Conservation (phyloP, 1,140 invertebrate genomes). For the Brachionus asplanchnoidis region DNA sequence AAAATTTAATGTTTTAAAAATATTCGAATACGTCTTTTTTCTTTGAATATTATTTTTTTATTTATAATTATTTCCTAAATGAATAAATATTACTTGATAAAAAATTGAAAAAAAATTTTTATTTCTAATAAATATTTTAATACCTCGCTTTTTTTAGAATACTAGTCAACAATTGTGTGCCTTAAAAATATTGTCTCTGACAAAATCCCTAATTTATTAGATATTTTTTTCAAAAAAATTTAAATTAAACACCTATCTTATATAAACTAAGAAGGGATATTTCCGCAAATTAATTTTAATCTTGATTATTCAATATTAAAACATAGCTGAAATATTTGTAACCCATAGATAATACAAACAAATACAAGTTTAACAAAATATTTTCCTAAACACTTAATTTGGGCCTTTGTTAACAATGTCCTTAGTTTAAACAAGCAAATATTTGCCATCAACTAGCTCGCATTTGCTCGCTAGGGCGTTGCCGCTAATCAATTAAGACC, state of each 20-base stretch:
- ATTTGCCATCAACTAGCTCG: neutral
- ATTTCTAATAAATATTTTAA: no score
- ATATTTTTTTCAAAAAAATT: no score
- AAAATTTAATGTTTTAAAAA: no score
- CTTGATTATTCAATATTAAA: neutral
- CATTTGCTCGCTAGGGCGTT: neutral
- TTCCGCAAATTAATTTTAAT: neutral
- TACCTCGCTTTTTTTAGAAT: no score
- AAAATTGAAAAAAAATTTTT: no score
- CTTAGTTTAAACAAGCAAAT: neutral
- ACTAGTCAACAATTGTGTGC: no score
- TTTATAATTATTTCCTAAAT: no score
- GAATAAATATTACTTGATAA: no score
- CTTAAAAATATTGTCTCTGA: no score
- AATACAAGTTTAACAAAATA: neutral
- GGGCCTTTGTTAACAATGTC: neutral
- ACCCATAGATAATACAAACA: neutral
- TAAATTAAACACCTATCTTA: neutral
- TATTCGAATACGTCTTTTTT: no score
- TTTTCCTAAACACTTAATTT: conserved; percentile 17
- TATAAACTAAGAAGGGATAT: neutral
- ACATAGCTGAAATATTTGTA: neutral
- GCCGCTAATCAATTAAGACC: neutral
- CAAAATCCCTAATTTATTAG: no score
- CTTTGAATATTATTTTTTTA: no score